phyloP scores from a whole-genome alignment of 2,888 invertebrate species.

The Tillus elongatus region DNA sequence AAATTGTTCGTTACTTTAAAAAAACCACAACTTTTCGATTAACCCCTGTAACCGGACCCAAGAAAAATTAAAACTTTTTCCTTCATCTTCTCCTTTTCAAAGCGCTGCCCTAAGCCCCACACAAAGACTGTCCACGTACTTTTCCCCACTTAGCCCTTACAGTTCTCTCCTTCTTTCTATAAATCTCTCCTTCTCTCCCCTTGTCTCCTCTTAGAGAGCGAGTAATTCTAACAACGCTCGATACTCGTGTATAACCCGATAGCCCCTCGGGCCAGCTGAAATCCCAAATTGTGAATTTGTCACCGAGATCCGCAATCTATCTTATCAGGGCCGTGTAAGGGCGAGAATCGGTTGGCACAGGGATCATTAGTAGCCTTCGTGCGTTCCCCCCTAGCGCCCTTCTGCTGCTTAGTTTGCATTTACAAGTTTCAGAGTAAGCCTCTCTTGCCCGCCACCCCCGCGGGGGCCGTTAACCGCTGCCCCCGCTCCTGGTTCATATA shows the following conservation, averaged over 20 bases:
- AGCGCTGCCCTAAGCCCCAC: no score
- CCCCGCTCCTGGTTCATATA: constrained; percentile 36
- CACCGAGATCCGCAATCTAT: constrained; percentile 38
- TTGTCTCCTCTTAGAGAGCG: neutral
- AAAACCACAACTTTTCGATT: no score
- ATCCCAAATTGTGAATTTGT: constrained; percentile 41
- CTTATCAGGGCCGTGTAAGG: constrained; percentile 39
- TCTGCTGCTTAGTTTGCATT: constrained; percentile 44
- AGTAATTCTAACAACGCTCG: no score
- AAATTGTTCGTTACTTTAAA: no score
- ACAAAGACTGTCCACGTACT: no score
- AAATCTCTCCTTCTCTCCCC: constrained; percentile 1
- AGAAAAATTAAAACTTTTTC: no score
- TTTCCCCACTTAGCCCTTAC: neutral
- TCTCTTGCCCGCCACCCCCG: constrained; percentile 17
- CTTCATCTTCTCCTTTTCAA: no score
- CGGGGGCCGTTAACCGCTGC: no score
- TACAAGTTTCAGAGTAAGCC: constrained; percentile 39
- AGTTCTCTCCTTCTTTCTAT: neutral
- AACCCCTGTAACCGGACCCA: no score
- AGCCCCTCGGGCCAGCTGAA: constrained; percentile 14
- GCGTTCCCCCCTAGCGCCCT: no score
- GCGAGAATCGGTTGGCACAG: constrained; percentile 37
- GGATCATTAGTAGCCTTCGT: constrained; percentile 42
- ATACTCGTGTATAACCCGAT: no score